Conservation (phyloP, 2,797 vertebrate species). For the Anniella stebbinsi region DNA sequence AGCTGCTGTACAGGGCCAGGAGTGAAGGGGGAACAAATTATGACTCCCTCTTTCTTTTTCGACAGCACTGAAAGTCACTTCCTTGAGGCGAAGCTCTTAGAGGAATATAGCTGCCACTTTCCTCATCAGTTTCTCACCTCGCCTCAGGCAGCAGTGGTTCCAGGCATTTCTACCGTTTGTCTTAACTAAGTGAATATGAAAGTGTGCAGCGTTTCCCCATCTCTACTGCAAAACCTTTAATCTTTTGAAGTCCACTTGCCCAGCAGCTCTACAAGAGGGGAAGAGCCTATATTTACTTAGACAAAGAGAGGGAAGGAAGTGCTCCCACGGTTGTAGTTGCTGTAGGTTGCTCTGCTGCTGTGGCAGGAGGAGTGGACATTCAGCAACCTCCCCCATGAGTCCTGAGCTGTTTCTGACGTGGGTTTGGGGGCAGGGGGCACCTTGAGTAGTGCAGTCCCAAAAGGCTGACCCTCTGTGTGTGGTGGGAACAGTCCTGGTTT, state of each 20-base stretch:
- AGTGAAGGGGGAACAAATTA: not conserved
- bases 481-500: not conserved
- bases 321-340: not conserved
- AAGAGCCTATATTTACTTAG: not conserved
- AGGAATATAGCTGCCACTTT: not conserved
- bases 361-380: not conserved
- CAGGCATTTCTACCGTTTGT: not conserved
- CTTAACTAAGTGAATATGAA: not conserved
- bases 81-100: not conserved
- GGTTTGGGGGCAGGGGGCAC: not conserved
- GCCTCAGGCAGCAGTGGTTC: not conserved
- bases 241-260: not conserved
- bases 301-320: not conserved
- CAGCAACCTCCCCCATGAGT: not conserved
- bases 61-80: not conserved
- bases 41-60: not conserved
- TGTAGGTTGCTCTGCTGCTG: not conserved
- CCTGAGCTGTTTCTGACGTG: not conserved
- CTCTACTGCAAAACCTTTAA: not conserved
- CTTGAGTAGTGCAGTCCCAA: not conserved
- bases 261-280: not conserved
- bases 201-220: no score
- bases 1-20: not conserved
- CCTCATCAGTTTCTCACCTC: not conserved
- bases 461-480: not conserved